Evolutionary conservation across 2,113 vertebrate genomes (phyloP).

Genomic region (Urocitellus parryii): DNA sequence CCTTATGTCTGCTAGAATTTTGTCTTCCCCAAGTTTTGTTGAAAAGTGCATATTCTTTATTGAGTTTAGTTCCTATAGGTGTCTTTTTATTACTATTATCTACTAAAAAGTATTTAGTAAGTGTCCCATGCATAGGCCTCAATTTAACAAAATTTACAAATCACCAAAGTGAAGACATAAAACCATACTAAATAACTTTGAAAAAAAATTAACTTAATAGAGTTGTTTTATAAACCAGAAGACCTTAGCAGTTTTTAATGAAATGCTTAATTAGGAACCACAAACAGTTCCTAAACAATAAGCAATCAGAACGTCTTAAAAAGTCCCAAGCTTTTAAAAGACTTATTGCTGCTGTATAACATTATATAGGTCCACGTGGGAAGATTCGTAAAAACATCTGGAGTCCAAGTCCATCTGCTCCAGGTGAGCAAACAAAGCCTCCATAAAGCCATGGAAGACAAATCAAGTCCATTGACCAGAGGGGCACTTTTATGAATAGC

Average conservation of each 20-base stretch:
- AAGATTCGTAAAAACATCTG: slow-evolving; percentile 65
- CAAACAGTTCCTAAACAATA: slow-evolving; percentile 59
- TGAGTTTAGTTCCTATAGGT: slow-evolving; percentile 33
- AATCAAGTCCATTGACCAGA: slow-evolving; percentile 22
- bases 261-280: slow-evolving; percentile 71
- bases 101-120: slow-evolving; percentile 45
- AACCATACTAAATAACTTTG: slow-evolving; percentile 5
- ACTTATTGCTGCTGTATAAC: slow-evolving; percentile 48
- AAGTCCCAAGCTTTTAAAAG: slow-evolving; percentile 54
- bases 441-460: slow-evolving; percentile 61
- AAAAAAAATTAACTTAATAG: slow-evolving; percentile 12
- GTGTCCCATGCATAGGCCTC: not conserved
- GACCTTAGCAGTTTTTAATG: slow-evolving; percentile 48
- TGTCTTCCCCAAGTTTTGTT: slow-evolving; percentile 7
- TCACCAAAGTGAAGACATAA: not conserved
- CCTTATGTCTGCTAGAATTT: not conserved
- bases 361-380: slow-evolving; percentile 43
- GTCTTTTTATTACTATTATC: slow-evolving; percentile 5
- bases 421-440: slow-evolving; percentile 80
- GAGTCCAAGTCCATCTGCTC: slow-evolving; percentile 64
- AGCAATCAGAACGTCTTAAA: slow-evolving; percentile 61
- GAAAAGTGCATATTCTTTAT: not conserved
- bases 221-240: slow-evolving; percentile 51
- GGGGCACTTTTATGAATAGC: slow-evolving; percentile 29
- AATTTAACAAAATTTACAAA: slow-evolving; percentile 53